A percentile compares a stretch with the other conserved stretches of the same genome.
Conservation (phyloP, 1,140 invertebrate genomes). For the Eciton burchellii region DNA sequence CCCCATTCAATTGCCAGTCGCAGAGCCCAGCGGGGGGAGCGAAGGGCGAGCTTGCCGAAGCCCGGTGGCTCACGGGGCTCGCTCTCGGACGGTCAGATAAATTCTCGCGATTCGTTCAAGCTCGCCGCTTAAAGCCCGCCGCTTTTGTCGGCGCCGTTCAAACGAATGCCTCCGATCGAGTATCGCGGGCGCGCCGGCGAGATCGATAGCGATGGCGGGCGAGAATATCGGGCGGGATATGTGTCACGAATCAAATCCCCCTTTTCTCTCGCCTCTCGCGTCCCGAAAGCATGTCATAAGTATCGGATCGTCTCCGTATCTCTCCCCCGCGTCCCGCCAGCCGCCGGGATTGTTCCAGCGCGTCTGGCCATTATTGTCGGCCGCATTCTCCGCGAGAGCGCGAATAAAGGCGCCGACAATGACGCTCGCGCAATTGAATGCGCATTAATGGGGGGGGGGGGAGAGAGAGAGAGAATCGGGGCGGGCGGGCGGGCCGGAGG, state of each 20-base stretch:
- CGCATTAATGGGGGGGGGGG: conserved; percentile 32
- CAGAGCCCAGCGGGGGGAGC: too few relatives aligned
- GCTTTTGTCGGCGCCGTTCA: conserved; percentile 17
- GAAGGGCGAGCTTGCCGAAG: conserved; percentile 2
- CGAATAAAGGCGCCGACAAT: conserved; percentile 44
- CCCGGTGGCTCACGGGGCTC: too few relatives aligned
- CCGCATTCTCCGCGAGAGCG: conserved; percentile 29
- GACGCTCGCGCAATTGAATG: conserved; percentile 35
- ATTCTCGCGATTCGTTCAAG: conserved; percentile 44
- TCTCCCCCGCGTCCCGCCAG: background rate
- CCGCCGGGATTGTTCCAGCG: conserved; percentile 29
- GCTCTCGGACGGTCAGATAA: too few relatives aligned
- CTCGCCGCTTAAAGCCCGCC: too few relatives aligned
- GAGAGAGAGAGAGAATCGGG: background rate
- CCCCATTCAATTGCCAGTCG: too few relatives aligned
- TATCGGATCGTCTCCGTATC: conserved; percentile 44
- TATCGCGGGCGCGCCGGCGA: conserved; percentile 39
- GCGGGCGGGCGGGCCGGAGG: background rate
- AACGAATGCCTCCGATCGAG: conserved; percentile 16
- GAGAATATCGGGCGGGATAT: conserved; percentile 47
- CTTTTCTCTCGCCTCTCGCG: conserved; percentile 47
- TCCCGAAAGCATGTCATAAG: conserved; percentile 53
- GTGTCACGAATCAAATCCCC: conserved; percentile 62
- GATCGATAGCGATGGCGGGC: conserved; percentile 49
- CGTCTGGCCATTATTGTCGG: conserved; percentile 36